Evolutionary conservation across 1,140 invertebrate species (phyloP).

Genomic region (Caerostris darwini): DNA sequence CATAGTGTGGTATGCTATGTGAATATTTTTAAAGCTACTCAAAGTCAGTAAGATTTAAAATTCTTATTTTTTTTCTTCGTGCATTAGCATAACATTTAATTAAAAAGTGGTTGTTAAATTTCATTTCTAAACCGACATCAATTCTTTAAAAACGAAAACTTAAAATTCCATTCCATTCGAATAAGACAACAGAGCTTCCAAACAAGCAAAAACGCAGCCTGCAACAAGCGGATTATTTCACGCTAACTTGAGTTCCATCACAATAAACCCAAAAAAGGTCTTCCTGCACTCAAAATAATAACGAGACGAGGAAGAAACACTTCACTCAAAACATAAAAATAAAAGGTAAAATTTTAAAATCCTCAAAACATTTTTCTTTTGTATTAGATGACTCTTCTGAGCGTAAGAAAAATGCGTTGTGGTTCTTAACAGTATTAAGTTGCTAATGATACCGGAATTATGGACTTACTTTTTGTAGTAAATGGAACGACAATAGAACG

Average conservation of each 20-base stretch:
- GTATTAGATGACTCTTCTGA: neutral
- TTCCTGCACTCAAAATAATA: neutral
- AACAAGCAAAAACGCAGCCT: neutral
- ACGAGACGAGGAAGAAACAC: neutral
- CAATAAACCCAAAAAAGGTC: neutral
- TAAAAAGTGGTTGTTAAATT: too few relatives aligned
- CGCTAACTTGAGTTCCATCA: neutral
- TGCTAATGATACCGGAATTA: constrained; percentile 1
- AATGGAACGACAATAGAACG: too few relatives aligned
- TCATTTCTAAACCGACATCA: too few relatives aligned
- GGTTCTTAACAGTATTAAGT: constrained; percentile 11
- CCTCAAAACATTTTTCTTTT: neutral
- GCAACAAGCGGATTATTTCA: neutral
- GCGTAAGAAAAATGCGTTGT: neutral
- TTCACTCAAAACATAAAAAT: neutral
- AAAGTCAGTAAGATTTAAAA: too few relatives aligned
- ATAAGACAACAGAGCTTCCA: neutral
- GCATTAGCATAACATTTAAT: too few relatives aligned
- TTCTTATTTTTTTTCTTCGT: too few relatives aligned
- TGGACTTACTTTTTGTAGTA: neutral
- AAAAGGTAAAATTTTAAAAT: neutral
- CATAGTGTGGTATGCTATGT: too few relatives aligned
- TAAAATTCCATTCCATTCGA: neutral
- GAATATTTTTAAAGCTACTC: too few relatives aligned
- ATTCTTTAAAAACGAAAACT: neutral